Conservation (phyloP, 2,888 invertebrate species). For the Cheilosia vulpina region DNA sequence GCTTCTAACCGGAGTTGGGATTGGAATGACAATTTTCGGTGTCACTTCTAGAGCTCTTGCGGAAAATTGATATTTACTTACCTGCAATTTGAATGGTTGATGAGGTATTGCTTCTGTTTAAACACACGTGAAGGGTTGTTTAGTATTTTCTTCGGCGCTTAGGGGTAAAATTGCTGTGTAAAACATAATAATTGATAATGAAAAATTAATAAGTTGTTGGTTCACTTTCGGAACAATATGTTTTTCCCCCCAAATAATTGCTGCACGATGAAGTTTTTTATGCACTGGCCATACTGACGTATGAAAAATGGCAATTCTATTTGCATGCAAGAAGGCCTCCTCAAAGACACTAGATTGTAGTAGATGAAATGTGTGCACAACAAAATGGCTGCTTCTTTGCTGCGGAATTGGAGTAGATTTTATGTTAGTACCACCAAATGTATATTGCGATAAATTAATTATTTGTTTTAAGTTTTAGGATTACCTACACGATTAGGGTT, state of each 20-base stretch:
- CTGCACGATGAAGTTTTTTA: slow-evolving; percentile 52
- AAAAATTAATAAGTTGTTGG: slow-evolving; percentile 32
- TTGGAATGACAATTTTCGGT: slow-evolving; percentile 38
- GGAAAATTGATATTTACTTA: slow-evolving; percentile 61
- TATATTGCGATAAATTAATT: too few relatives aligned
- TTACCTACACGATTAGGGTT: too few relatives aligned
- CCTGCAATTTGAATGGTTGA: slow-evolving; percentile 49
- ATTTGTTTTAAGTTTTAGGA: too few relatives aligned
- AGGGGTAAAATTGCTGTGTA: slow-evolving; percentile 9
- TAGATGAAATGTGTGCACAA: slow-evolving; percentile 34
- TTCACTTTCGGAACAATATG: slow-evolving; percentile 67
- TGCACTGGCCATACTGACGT: slow-evolving; percentile 62
- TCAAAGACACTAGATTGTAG: slow-evolving; percentile 60
- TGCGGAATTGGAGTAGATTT: slow-evolving; percentile 1
- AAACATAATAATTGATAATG: slow-evolving; percentile 57
- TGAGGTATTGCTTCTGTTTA: slow-evolving; percentile 31
- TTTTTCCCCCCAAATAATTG: slow-evolving; percentile 56
- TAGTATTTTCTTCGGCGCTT: slow-evolving; percentile 24
- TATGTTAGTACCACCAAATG: neutral
- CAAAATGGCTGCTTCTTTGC: slow-evolving; percentile 5
- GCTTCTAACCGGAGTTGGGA: slow-evolving; percentile 20
- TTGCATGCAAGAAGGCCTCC: slow-evolving; percentile 24
- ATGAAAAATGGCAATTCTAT: slow-evolving; percentile 57
- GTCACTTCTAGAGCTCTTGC: slow-evolving; percentile 26
- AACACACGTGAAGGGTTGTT: slow-evolving; percentile 14